Conservation (phyloP, 2,888 invertebrate genomes). For the Pseudococcus longispinus region DNA sequence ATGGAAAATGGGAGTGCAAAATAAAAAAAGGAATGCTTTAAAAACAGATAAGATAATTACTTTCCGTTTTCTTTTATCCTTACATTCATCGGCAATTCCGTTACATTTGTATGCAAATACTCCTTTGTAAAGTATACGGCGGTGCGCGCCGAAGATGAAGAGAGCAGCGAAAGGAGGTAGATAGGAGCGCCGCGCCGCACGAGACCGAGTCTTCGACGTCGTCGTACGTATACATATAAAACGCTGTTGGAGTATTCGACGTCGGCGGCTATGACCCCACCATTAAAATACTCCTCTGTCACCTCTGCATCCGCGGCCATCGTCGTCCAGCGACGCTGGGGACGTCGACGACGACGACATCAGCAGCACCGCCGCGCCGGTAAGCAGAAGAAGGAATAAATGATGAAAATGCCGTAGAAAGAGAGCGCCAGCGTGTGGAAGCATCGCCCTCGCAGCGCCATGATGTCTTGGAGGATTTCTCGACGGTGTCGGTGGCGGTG, state of each 20-base stretch:
- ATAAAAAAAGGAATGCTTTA: constrained; percentile 49
- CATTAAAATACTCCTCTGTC: neutral
- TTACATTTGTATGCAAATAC: constrained; percentile 57
- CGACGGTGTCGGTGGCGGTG: neutral
- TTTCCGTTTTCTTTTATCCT: constrained; percentile 56
- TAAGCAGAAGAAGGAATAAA: neutral
- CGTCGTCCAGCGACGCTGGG: neutral
- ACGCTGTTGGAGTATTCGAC: neutral
- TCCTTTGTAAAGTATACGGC: neutral
- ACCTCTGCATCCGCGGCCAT: neutral
- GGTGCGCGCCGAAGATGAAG: neutral
- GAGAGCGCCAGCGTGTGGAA: constrained; percentile 20
- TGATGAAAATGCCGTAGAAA: neutral
- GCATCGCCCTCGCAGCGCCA: constrained; percentile 50
- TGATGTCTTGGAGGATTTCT: constrained; percentile 38
- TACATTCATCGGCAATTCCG: constrained; percentile 56
- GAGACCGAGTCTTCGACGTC: neutral
- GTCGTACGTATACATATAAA: neutral
- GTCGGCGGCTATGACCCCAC: neutral
- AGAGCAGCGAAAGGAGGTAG: neutral
- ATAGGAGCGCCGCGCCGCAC: neutral
- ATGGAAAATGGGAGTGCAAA: neutral
- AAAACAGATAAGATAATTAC: constrained; percentile 58
- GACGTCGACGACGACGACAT: constrained; percentile 2
- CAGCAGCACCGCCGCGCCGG: neutral